Conservation (phyloP, 2,888 invertebrate genomes). For the Ophion costatus region DNA sequence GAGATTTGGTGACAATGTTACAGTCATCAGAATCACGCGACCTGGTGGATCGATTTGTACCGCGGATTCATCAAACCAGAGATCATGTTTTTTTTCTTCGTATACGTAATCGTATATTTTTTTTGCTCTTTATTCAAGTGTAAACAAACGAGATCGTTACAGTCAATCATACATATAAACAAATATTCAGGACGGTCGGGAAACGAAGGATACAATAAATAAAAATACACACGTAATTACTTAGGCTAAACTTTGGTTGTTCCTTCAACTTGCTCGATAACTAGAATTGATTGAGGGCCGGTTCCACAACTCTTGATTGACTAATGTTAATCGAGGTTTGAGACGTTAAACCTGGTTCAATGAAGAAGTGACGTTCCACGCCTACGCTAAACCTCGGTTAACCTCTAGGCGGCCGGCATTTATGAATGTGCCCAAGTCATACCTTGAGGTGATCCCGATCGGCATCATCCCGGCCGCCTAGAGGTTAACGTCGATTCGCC, state of each 20-base stretch:
- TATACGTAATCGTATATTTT: conserved; percentile 25
- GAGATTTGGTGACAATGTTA: background rate
- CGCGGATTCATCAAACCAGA: background rate
- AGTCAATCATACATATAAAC: conserved; percentile 42
- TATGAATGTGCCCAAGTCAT: too few relatives aligned
- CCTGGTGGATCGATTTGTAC: background rate
- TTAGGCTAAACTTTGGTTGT: conserved; percentile 31
- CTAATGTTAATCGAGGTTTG: too few relatives aligned
- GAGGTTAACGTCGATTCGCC: too few relatives aligned
- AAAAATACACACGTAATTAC: conserved; percentile 38
- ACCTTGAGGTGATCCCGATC: too few relatives aligned
- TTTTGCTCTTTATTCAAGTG: conserved; percentile 44
- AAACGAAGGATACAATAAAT: conserved; percentile 11
- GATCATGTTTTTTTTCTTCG: background rate
- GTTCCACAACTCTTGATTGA: background rate
- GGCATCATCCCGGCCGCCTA: too few relatives aligned
- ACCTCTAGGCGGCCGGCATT: too few relatives aligned
- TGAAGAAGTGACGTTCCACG: too few relatives aligned
- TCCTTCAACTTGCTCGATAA: conserved; percentile 39
- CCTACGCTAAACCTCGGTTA: too few relatives aligned
- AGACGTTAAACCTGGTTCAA: too few relatives aligned
- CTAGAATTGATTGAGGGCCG: conserved; percentile 34
- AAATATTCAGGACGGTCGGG: conserved; percentile 49
- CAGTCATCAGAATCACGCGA: background rate
- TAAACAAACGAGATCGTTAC: conserved; percentile 59